Conservation (phyloP, 2,113 vertebrate species). For the Hiodon tergisus region DNA sequence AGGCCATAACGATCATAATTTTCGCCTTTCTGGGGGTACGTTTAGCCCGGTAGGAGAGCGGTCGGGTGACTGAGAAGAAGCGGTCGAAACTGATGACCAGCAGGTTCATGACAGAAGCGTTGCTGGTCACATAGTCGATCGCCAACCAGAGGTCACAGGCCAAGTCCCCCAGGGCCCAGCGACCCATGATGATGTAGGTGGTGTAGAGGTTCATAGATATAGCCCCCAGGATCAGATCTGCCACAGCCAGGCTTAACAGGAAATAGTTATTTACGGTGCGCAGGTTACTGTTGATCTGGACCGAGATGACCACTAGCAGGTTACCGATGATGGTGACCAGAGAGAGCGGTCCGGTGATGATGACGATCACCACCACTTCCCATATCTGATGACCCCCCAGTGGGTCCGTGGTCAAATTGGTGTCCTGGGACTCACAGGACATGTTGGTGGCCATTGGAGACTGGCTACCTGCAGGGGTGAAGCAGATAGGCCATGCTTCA, state of each 20-base stretch:
- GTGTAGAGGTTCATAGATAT: slow-evolving; percentile 76
- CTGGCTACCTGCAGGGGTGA: slow-evolving; percentile 18
- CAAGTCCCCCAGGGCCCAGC: slow-evolving; percentile 62
- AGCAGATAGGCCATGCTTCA: slow-evolving; percentile 16
- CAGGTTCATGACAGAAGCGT: slow-evolving; percentile 74
- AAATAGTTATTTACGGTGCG: slow-evolving; percentile 74
- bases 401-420: slow-evolving; percentile 46
- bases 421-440: slow-evolving; percentile 39
- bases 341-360: slow-evolving; percentile 61
- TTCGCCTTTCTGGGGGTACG: slow-evolving; percentile 62
- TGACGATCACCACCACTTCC: slow-evolving; percentile 62
- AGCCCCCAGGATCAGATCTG: slow-evolving; percentile 68
- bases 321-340: slow-evolving; percentile 68
- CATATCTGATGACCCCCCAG: slow-evolving; percentile 50
- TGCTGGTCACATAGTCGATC: slow-evolving; percentile 74
- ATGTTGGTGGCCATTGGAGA: slow-evolving; percentile 34
- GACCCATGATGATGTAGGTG: slow-evolving; percentile 65
- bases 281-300: slow-evolving; percentile 69
- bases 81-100: slow-evolving; percentile 74
- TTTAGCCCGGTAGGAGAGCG: slow-evolving; percentile 68
- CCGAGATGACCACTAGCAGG: slow-evolving; percentile 65
- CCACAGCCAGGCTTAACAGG: slow-evolving; percentile 69
- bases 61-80: slow-evolving; percentile 70
- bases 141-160: slow-evolving; percentile 71
- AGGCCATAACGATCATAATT: slow-evolving; percentile 65